Evolutionary conservation across 2,113 vertebrate genomes (phyloP).

Genomic region (Eulemur rufifrons): DNA sequence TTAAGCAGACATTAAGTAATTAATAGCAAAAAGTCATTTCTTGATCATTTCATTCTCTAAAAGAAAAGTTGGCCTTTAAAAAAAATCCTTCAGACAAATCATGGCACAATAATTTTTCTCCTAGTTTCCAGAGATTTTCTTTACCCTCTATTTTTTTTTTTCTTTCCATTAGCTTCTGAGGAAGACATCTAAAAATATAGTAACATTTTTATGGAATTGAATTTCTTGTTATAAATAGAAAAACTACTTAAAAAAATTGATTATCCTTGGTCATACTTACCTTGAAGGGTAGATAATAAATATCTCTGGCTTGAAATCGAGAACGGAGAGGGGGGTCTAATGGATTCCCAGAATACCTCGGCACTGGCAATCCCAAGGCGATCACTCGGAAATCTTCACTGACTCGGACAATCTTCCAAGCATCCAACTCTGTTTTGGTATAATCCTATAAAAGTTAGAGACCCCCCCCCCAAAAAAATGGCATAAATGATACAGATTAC

Average conservation of each 20-base stretch:
- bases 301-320: constrained; percentile 96
- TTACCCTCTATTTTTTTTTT: not conserved
- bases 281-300: constrained; percentile 97
- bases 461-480: not conserved
- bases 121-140: constrained; percentile 21
- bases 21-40: not conserved
- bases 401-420: constrained; percentile 96
- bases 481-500: not conserved
- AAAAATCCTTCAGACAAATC: constrained; percentile 25
- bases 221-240: constrained; percentile 42
- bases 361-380: constrained; percentile 95
- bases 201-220: constrained; percentile 43
- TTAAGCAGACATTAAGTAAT: constrained; percentile 16
- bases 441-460: constrained; percentile 88
- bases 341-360: constrained; percentile 95
- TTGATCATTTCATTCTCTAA: not conserved
- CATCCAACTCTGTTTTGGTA: constrained; percentile 92
- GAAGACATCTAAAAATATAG: not conserved
- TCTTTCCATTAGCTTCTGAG: constrained; percentile 47
- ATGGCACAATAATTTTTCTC: not conserved
- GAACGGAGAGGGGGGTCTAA: constrained; percentile 97
- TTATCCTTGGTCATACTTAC: constrained; percentile 79
- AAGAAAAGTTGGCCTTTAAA: not conserved
- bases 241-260: not conserved
- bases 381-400: constrained; percentile 99